Percentiles rank a stretch among this genome's conserved stretches.
Evolutionary conservation across 2,888 invertebrate species (phyloP).

Genomic region (Lasioglossum zephyrum): DNA sequence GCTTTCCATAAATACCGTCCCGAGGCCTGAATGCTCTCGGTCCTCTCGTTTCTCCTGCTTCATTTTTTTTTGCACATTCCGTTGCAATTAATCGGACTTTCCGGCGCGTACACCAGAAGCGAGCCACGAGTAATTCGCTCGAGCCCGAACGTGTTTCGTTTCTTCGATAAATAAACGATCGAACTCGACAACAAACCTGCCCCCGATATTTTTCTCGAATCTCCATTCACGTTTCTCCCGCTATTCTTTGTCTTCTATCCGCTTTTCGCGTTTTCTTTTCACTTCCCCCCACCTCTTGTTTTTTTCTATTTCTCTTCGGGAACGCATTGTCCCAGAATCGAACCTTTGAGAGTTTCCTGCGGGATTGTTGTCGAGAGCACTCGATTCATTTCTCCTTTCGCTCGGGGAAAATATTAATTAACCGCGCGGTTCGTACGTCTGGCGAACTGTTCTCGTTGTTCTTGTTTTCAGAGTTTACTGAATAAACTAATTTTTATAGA

Average conservation of each 20-base stretch:
- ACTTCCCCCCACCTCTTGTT: neutral
- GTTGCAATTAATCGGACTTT: constrained; percentile 40
- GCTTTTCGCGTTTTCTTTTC: neutral
- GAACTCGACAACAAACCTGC: neutral
- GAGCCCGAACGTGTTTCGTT: neutral
- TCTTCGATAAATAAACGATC: constrained; percentile 11
- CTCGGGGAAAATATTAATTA: constrained; percentile 7
- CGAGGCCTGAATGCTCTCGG: neutral
- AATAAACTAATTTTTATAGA: neutral
- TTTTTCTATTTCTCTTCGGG: neutral
- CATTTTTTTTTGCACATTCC: neutral
- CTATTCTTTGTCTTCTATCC: neutral
- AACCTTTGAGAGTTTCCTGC: neutral
- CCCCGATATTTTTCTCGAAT: neutral
- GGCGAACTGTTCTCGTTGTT: neutral
- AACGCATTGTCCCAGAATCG: neutral
- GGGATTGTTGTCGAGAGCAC: neutral
- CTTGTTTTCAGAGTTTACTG: neutral
- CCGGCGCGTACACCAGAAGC: constrained; percentile 8
- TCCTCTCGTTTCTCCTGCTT: neutral
- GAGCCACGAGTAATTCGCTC: constrained; percentile 30
- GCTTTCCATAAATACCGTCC: constrained; percentile 42
- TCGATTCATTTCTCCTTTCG: neutral
- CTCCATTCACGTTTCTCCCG: neutral
- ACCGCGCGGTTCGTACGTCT: neutral